phyloP scores from a whole-genome alignment of 2,797 vertebrate species.

The Microchirus variegatus region DNA sequence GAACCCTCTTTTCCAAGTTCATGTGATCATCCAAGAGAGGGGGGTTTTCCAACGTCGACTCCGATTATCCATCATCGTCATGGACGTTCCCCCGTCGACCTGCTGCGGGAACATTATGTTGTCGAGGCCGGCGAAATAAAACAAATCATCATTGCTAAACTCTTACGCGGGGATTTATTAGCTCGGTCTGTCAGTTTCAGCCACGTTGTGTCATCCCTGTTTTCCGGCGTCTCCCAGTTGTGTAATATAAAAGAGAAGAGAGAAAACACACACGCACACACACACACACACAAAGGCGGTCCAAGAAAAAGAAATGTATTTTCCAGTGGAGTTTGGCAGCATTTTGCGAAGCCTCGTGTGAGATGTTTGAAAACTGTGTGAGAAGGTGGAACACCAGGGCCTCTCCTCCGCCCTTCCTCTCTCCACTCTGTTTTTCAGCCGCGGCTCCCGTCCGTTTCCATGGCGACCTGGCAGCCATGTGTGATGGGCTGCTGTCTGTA shows the following conservation, averaged over 20 bases:
- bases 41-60: constrained; percentile 8
- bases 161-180: background rate
- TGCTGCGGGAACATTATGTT: background rate
- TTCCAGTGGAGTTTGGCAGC: constrained; percentile 46
- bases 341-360: constrained; percentile 35
- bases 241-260: constrained; percentile 12
- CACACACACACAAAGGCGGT: background rate
- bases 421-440: constrained; percentile 47
- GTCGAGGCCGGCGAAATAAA: background rate
- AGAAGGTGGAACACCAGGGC: constrained; percentile 36
- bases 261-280: too few relatives aligned
- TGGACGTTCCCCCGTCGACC: background rate
- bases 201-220: constrained; percentile 8
- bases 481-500: constrained; percentile 40
- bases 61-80: background rate
- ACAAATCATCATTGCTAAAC: constrained; percentile 19
- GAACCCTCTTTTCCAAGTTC: background rate
- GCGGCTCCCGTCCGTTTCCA: constrained; percentile 42
- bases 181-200: constrained; percentile 1
- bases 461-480: constrained; percentile 68
- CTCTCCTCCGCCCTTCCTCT: constrained; percentile 39
- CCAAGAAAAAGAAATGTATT: background rate
- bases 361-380: constrained; percentile 30
- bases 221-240: constrained; percentile 7
- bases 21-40: background rate